Evolutionary conservation across 2,113 vertebrate species (phyloP), one percentile per base, ranked within the genome.

Genomic region (Antechinus flavipes): DNA sequence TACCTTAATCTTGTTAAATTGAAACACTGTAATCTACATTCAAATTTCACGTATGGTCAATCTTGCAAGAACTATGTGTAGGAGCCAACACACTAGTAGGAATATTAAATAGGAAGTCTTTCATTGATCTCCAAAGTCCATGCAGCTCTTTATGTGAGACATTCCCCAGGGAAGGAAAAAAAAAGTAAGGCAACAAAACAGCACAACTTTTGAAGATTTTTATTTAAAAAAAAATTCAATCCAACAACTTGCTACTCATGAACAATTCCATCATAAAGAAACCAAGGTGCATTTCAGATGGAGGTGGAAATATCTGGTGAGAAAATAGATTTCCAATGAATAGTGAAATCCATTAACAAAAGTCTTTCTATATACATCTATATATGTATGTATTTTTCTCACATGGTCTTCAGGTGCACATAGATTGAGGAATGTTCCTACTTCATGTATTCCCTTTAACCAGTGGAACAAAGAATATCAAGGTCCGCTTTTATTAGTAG

Each of bases 1-100:
- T 95, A 98, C 96, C 95, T 98, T 97, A 97, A 96, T 97, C 97
- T 97, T 96, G 96, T 97, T 97, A 97, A 97, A 94, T 96, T 58
- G 93, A 97, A 98, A 95, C 95, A 95, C 93, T 96, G 58, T 95
- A 93, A 96, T 97, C 96, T 96, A 95, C 96, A 96, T 98, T 98
- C 95, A 96, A 90, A 98, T 98, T 97, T 96, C 94, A 97, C 93
- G 96, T 97, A 92, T 96, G 96, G 96, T 96, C 97, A 96, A 0
- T 95, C 95, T 97, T 97, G 92, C n/a, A 61, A 95, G 94, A 97
- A 58, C 54, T 53, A 25, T 26, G 54, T 90, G 30, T 54, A 96
- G 93, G 94, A 97, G 91, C 91, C 93, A 27, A 27, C 61, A 61
- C n/a, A 47, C 61, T 92, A 76, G 84, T 56, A 91, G 50, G 93